Percentiles rank a stretch among this genome's conserved stretches.
Conservation (phyloP, 2,888 invertebrate species). For the Balanococcus diminutus region DNA sequence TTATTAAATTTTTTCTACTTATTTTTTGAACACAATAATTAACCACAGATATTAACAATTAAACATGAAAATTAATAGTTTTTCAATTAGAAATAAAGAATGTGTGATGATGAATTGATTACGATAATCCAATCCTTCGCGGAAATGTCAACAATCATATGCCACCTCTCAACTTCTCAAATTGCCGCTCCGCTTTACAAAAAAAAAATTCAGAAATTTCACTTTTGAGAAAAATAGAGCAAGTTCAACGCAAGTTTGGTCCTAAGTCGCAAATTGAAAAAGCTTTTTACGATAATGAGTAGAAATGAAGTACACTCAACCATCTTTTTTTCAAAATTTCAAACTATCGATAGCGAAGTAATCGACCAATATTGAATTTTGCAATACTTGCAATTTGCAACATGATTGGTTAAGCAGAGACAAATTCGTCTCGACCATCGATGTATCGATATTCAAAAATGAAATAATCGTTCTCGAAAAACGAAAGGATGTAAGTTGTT, state of each 20-base stretch:
- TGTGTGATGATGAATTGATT: constrained; percentile 3
- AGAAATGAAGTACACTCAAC: background rate
- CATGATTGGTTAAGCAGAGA: background rate
- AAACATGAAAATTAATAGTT: background rate
- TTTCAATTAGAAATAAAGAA: background rate
- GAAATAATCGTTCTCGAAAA: background rate
- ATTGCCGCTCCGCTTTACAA: background rate
- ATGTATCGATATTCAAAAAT: background rate
- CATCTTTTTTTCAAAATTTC: background rate
- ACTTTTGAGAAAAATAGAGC: background rate
- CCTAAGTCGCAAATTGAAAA: background rate
- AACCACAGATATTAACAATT: background rate
- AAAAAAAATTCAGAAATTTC: too few relatives aligned
- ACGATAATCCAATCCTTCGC: background rate
- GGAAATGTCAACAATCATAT: constrained; percentile 2
- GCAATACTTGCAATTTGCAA: too few relatives aligned
- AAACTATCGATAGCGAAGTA: background rate
- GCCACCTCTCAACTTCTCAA: background rate
- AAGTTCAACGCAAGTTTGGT: too few relatives aligned
- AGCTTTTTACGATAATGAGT: background rate
- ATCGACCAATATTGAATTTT: background rate
- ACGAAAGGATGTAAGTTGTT: background rate
- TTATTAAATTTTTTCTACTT: background rate
- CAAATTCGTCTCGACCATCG: background rate
- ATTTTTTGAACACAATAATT: background rate